Evolutionary conservation across 2,888 invertebrate species (phyloP).

Genomic region (Dicranocentrus wangi): DNA sequence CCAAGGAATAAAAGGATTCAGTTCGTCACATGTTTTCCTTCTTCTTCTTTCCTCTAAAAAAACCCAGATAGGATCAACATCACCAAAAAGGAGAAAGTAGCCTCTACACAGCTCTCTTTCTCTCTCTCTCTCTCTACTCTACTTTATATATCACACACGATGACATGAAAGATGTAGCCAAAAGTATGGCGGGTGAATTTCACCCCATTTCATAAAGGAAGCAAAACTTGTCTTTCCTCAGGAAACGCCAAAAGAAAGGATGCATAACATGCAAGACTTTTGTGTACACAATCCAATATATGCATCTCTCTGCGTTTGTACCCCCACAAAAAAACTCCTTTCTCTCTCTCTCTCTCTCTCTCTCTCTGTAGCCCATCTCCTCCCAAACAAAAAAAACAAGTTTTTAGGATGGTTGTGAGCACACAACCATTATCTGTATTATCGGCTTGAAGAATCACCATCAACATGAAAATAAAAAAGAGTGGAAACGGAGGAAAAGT

Average conservation of each 20-base stretch:
- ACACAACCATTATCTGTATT: constrained; percentile 27
- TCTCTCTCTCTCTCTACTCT: no score
- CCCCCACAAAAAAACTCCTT: neutral
- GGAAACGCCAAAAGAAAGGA: constrained; percentile 35
- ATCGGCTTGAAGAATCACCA: constrained; percentile 43
- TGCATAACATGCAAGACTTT: neutral
- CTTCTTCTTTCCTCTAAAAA: no score
- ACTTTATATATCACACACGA: neutral
- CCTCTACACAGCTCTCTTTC: no score
- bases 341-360: no score
- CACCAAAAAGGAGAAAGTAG: no score
- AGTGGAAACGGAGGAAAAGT: no score
- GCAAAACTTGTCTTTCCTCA: constrained; percentile 44
- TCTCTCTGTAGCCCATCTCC: neutral
- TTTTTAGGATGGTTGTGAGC: no score
- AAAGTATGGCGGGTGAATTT: constrained; percentile 49
- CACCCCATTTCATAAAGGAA: constrained; percentile 46
- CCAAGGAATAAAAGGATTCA: neutral
- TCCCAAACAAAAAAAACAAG: constrained; percentile 31
- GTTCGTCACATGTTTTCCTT: constrained; percentile 1
- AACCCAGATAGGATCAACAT: neutral
- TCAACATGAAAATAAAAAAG: constrained; percentile 22
- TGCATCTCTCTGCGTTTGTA: constrained; percentile 12
- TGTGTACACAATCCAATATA: neutral
- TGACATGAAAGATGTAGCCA: constrained; percentile 45